A percentile compares a stretch with the other conserved stretches of the same genome.
Conservation (phyloP, 2,797 vertebrate species). For the Clarias laeviceps region DNA sequence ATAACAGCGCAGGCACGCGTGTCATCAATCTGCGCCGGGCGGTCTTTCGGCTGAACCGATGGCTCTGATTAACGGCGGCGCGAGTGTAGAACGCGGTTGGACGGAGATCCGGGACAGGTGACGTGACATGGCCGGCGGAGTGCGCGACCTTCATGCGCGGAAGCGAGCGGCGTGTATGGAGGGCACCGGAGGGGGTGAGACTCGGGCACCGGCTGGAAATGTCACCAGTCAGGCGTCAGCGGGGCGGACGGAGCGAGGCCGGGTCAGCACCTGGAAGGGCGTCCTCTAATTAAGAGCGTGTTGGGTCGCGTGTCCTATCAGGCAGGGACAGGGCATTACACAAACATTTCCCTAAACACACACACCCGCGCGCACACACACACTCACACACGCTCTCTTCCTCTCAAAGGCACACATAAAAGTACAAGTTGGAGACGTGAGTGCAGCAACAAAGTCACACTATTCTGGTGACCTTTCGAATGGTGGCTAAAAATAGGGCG, state of each 20-base stretch:
- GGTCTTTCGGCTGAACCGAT: constrained; percentile 40
- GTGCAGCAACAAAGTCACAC: constrained; percentile 65
- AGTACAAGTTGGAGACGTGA: constrained; percentile 53
- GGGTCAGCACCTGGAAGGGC: constrained; percentile 83
- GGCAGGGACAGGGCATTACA: constrained; percentile 67
- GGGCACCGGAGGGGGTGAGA: constrained; percentile 47
- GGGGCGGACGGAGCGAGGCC: constrained; percentile 76
- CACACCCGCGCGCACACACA: background rate
- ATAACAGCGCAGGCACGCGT: constrained; percentile 61
- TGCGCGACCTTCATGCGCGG: constrained; percentile 45
- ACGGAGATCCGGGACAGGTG: constrained; percentile 50
- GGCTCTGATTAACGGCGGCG: constrained; percentile 78
- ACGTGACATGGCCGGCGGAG: constrained; percentile 49
- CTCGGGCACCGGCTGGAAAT: constrained; percentile 80
- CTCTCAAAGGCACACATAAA: constrained; percentile 53
- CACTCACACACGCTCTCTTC: constrained; percentile 50
- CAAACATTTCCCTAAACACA: constrained; percentile 44
- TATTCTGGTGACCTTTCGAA: constrained; percentile 75
- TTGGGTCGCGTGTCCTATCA: constrained; percentile 78
- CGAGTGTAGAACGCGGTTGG: constrained; percentile 56
- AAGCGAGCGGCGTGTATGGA: background rate
- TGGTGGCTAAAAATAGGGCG: constrained; percentile 74
- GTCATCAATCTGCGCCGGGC: constrained; percentile 75
- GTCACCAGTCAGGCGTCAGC: constrained; percentile 78
- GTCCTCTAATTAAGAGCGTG: constrained; percentile 83